These are phyloP conservation scores for Drosophila trichaetosa DNA, from an alignment of 2,888 invertebrate species.

Conservation along the genomic window DNA sequence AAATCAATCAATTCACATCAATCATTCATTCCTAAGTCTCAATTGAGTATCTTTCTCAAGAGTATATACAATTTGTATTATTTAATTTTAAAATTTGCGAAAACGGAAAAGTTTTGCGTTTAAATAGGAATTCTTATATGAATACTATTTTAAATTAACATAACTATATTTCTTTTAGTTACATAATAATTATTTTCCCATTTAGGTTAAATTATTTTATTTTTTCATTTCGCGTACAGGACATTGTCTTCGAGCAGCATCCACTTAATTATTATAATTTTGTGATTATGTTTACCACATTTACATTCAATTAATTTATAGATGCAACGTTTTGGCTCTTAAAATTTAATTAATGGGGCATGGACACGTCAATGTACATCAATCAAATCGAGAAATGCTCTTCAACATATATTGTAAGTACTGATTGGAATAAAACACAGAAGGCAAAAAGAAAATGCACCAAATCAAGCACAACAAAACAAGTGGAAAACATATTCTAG, in stretches of 20 bases:
- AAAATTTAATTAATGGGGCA: slow-evolving; percentile 67
- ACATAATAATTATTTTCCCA: not conserved
- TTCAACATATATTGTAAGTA: slow-evolving; percentile 23
- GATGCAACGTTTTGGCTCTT: slow-evolving; percentile 41
- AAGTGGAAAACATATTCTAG: not conserved
- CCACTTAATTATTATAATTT: not conserved
- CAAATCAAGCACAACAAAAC: not conserved
- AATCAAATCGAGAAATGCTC: slow-evolving; percentile 58
- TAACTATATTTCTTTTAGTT: not conserved
- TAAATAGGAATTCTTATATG: not conserved
- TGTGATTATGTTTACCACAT: slow-evolving; percentile 34
- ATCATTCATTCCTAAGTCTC: not conserved
- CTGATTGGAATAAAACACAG: slow-evolving; percentile 13
- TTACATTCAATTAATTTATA: slow-evolving; percentile 71
- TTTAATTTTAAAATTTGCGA: not conserved
- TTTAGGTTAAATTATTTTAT: not conserved
- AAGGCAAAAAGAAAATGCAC: slow-evolving; percentile 3
- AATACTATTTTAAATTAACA: not conserved
- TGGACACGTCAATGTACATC: slow-evolving; percentile 66
- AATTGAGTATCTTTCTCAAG: not conserved
- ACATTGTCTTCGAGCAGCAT: not conserved
- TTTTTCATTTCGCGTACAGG: not conserved
- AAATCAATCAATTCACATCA: not conserved
- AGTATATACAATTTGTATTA: not conserved
- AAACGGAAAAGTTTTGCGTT: not conserved